Conservation (phyloP, 2,113 vertebrate genomes). For the Pungitius pungitius region DNA sequence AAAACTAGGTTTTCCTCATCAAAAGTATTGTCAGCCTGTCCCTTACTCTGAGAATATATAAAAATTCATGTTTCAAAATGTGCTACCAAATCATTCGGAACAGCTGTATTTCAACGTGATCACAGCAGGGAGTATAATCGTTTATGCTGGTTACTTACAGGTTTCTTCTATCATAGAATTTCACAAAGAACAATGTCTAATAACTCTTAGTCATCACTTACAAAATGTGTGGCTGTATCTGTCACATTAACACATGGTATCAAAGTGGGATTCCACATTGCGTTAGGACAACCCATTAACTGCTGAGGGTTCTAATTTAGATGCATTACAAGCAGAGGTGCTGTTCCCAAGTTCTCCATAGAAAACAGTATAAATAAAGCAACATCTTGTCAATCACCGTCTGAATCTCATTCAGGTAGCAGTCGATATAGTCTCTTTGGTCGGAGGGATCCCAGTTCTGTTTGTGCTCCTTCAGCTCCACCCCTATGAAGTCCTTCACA, state of each 20-base stretch:
- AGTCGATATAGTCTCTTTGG: constrained; percentile 82
- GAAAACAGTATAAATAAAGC: not conserved
- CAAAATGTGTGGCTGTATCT: too few relatives aligned
- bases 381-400: constrained; percentile 64
- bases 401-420: constrained; percentile 82
- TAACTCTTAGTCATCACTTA: too few relatives aligned
- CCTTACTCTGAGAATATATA: constrained; percentile 49
- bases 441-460: constrained; percentile 75
- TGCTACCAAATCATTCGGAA: not conserved
- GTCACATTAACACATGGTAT: too few relatives aligned
- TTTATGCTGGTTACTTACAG: not conserved
- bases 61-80: not conserved
- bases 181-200: too few relatives aligned
- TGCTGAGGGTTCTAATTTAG: not conserved
- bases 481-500: constrained; percentile 59
- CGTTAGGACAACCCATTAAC: not conserved
- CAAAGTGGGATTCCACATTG: too few relatives aligned
- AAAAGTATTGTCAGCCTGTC: constrained; percentile 72
- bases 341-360: not conserved
- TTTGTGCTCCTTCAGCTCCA: constrained; percentile 74
- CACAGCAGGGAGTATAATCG: too few relatives aligned
- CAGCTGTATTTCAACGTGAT: not conserved
- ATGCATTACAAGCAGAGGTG: not conserved
- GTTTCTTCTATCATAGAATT: too few relatives aligned
- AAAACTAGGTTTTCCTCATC: constrained; percentile 82